Conservation (phyloP, 2,888 invertebrate genomes). For the Lottia gigantea region DNA sequence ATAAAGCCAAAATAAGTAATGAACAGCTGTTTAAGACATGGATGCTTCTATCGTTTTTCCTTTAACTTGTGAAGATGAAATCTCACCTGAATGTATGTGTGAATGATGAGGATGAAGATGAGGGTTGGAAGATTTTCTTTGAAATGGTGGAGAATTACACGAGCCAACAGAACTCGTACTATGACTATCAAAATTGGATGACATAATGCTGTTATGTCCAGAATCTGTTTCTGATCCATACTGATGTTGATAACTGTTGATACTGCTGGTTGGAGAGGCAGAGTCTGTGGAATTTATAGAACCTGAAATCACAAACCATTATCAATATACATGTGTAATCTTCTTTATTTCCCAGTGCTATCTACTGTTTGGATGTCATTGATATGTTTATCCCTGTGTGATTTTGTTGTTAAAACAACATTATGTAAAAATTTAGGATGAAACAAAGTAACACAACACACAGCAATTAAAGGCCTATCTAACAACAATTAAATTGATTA, state of each 20-base stretch:
- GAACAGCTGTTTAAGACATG: too few relatives aligned
- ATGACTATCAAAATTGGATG: slow-evolving; percentile 64
- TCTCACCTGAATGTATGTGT: slow-evolving; percentile 11
- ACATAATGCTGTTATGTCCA: slow-evolving; percentile 59
- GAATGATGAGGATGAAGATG: slow-evolving; percentile 3
- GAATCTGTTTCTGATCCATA: slow-evolving; percentile 65
- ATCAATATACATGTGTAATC: background rate
- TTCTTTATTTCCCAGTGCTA: too few relatives aligned
- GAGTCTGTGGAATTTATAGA: slow-evolving; percentile 81
- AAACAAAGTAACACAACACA: too few relatives aligned
- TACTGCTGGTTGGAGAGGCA: slow-evolving; percentile 73
- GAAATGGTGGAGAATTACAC: slow-evolving; percentile 37
- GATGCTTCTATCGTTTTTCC: too few relatives aligned
- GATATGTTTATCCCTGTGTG: too few relatives aligned
- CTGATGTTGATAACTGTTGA: slow-evolving; percentile 55
- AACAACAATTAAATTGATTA: too few relatives aligned
- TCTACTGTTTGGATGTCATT: too few relatives aligned
- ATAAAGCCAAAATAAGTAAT: too few relatives aligned
- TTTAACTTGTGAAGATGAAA: background rate
- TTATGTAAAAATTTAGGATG: too few relatives aligned
- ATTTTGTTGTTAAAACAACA: too few relatives aligned
- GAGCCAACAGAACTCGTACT: slow-evolving; percentile 63
- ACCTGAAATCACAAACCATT: slow-evolving; percentile 34
- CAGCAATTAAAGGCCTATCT: too few relatives aligned
- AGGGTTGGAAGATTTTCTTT: slow-evolving; percentile 35